A percentile compares a stretch with the other conserved stretches of the same genome.
Conservation (phyloP, 2,113 vertebrate species). For the Phalacrocorax carbo region DNA sequence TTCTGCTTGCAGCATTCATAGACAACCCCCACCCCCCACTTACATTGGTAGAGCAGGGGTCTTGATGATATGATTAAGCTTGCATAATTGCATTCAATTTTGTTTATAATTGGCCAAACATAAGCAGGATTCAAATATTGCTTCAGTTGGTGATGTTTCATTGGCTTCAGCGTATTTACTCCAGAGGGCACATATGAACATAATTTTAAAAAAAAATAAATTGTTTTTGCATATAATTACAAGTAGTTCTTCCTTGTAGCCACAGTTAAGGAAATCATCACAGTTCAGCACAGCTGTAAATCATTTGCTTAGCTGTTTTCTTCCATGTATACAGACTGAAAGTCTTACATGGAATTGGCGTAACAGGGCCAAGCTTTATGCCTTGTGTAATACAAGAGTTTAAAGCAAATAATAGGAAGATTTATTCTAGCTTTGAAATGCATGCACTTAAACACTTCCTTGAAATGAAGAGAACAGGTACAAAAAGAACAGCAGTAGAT, state of each 20-base stretch:
- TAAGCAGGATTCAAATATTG: not conserved
- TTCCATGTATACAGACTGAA: not conserved
- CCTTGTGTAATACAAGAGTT: not conserved
- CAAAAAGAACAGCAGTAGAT: not conserved
- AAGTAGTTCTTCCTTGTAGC: constrained; percentile 7
- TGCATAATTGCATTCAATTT: not conserved
- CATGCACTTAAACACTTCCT: not conserved
- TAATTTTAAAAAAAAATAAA: not conserved
- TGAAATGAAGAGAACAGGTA: not conserved
- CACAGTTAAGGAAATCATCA: not conserved
- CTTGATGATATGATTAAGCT: not conserved
- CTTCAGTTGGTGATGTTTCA: not conserved
- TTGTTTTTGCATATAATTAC: not conserved
- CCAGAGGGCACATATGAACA: not conserved
- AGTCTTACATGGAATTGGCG: not conserved
- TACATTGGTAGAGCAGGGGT: not conserved
- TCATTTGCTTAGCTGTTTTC: not conserved
- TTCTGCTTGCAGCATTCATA: not conserved
- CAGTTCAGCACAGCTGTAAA: not conserved
- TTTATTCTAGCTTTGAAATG: not conserved
- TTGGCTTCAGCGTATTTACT: not conserved
- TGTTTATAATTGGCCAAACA: not conserved
- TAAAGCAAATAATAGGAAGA: not conserved
- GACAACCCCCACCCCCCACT: not conserved
- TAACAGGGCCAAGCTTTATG: not conserved